These are phyloP conservation scores for Cheilinus undulatus DNA, from an alignment of 2,113 vertebrate genomes.

Conservation along the genomic window DNA sequence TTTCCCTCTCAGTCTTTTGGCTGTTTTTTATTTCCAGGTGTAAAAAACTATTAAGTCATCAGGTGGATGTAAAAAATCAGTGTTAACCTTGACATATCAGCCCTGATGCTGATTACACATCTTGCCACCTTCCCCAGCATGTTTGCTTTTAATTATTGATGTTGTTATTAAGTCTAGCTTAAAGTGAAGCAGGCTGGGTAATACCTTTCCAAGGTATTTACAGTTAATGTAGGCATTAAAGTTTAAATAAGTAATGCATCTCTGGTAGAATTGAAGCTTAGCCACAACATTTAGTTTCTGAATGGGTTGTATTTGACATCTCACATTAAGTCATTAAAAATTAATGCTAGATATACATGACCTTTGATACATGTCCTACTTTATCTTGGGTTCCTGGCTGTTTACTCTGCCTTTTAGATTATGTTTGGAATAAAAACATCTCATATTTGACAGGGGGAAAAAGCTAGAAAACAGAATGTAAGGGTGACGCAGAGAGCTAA, in stretches of 20 bases:
- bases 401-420: not conserved
- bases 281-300: not conserved
- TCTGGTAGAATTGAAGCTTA: not conserved
- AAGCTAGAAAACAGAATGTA: slow-evolving; percentile 9
- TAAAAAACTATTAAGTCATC: not conserved
- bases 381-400: not conserved
- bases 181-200: slow-evolving; percentile 19
- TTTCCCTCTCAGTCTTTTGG: not conserved
- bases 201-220: slow-evolving; percentile 32
- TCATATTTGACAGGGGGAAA: not conserved
- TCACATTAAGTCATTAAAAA: slow-evolving; percentile 20
- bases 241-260: slow-evolving; percentile 35
- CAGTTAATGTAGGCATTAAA: slow-evolving; percentile 15
- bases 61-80: not conserved
- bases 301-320: slow-evolving; percentile 26
- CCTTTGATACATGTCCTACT: slow-evolving; percentile 3
- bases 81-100: not conserved
- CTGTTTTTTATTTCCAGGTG: not conserved
- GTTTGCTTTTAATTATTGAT: slow-evolving; percentile 38
- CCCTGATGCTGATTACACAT: slow-evolving; percentile 23
- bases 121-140: slow-evolving; percentile 1
- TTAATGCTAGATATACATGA: slow-evolving; percentile 26
- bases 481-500: slow-evolving; percentile 34
- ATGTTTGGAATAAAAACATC: no score
- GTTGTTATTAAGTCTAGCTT: slow-evolving; percentile 24